Base-by-base conservation (phyloP, 2,113 vertebrate species). In the Apodemus sylvaticus region DNA sequence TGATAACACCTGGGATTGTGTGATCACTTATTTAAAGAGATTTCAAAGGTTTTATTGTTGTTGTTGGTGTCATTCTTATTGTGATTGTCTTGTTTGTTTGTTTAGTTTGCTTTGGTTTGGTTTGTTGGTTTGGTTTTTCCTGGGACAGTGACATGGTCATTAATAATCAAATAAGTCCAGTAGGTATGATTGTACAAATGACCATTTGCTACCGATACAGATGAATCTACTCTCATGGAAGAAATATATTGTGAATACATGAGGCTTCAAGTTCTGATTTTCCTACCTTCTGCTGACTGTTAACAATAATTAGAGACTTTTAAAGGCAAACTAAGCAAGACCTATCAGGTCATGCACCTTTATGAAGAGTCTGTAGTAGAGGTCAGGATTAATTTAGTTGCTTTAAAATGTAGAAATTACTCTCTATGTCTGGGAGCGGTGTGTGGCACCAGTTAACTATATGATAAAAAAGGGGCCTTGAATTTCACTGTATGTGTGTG, bases 321-420 rank as follows among this genome's bases (percentile, higher is more conserved):
- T 97, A 85, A 66, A 89, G 5, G 95, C 95, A 97, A 94, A 60
- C 79, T 97, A 92, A 97, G 98, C 93, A 98, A 98, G 97, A 93
- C 89, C 89, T 91, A 29, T 51, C 87, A 95, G 86, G 94, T 97
- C 95, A 97, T 92, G 77, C 77, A 97, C 0, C 3, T 97, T 95
- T 95, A 96, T 98, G 76, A 79, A 96, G 91, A 96, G 96, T 93
- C 77, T 91, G 64, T 22, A 82, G 89, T 82, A 19, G 74, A 12
- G 13, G 95, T 98, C 95, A 98, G 78, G 89, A 98, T 98, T 98
- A 97, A 98, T 98, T 98, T 83, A 98, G 92, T 98, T 97, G 83
- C 83, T 98, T 98, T 98, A 98, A 98, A 98, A 98, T 93, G 90
- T 97, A 90, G 97, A 98, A 98, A 98, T 98, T 98, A 85, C 68